These are phyloP conservation scores for Lucinisca nassula DNA, from an alignment of 2,888 invertebrate genomes.

Conservation along the genomic window DNA sequence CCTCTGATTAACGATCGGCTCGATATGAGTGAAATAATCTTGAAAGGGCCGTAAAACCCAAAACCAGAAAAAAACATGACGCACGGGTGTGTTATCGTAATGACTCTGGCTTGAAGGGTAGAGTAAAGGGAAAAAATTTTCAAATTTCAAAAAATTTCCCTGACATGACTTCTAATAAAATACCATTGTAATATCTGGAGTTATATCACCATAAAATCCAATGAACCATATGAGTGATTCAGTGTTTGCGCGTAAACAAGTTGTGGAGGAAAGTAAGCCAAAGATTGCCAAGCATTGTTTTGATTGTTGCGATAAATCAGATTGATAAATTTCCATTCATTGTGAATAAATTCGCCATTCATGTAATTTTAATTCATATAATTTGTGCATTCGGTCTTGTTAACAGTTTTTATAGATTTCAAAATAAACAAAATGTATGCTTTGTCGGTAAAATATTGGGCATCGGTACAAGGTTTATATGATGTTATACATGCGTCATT, in stretches of 20 bases:
- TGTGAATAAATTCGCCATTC: background rate
- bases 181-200: background rate
- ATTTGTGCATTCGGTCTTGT: background rate
- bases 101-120: no score
- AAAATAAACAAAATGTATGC: slow-evolving; percentile 29
- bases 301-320: background rate
- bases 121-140: no score
- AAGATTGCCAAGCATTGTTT: background rate
- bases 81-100: no score
- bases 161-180: background rate
- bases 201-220: background rate
- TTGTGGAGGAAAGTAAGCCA: slow-evolving; percentile 6
- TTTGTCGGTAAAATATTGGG: slow-evolving; percentile 34
- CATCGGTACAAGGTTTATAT: background rate
- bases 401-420: background rate
- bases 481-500: slow-evolving; percentile 29
- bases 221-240: background rate
- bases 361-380: background rate
- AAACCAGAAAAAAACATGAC: no score
- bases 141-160: no score
- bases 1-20: no score
- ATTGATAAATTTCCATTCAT: slow-evolving; percentile 3
- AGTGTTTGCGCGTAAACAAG: background rate
- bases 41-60: no score
- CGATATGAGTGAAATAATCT: no score